Evolutionary conservation across 1,140 invertebrate species (phyloP), one percentile per base, ranked within the genome.

Genomic region (Phymorhynchus buccinoides): DNA sequence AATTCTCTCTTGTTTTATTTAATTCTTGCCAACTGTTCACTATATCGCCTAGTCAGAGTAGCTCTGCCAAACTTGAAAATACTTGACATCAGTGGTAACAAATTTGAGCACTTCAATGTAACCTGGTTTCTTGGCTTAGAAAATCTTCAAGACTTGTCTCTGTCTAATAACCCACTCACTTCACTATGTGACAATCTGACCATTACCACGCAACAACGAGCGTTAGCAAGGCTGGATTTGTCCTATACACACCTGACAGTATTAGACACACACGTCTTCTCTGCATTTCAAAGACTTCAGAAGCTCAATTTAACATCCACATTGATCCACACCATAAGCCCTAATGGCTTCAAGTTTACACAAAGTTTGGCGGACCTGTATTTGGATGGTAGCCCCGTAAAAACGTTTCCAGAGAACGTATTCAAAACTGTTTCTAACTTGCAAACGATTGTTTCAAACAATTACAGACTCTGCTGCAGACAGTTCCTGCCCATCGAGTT

Each of bases 1-100:
- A 73, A 81, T 32, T 35, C 68, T 9, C 9, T 35, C 3, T 41
- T 86, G 0, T 75, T 83, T 35, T 62, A 62, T n/a, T 68, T 83
- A 9, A 83, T 68, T 35, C 35, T 86, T 0, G 80, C 71, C 14
- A 22, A 27, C 9, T 83, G 71, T 27, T 22, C 12, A 16, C 22
- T 85, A 22, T 37, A 30, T 39, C 3, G 18, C 16, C 32, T 79
- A 30, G 27, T 27, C 30, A 30, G 48, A 48, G 27, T 79, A 18
- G n/a, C 2, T 35, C 22, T 79, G 77, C 32, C 32, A 6, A 79
- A 79, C 18, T 62, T 84, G 39, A 71, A 52, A 30, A 56, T 35
- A 35, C 77, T 87, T 44, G 42, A 85, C 32, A 39, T 87, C 30
- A 77, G 56, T 39, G 37, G 42, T 41, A 85, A 77, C 35, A 88